phyloP scores from a whole-genome alignment of 2,888 invertebrate species.

The Pristionchus fissidentatus region DNA sequence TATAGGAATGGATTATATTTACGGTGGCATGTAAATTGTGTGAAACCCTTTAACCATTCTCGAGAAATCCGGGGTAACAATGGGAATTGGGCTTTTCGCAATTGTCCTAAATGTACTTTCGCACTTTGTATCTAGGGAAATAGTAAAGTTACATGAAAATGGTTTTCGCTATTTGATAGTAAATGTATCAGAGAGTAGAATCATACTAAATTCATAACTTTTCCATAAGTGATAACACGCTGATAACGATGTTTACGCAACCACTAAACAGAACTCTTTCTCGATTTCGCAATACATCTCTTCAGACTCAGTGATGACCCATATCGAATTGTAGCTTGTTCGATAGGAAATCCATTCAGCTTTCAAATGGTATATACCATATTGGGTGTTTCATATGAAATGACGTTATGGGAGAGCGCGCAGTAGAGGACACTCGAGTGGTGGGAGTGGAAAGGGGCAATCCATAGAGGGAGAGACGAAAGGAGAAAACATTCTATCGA shows the following conservation, averaged over 20 bases:
- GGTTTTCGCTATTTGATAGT: background rate
- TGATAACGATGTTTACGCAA: background rate
- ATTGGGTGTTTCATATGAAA: background rate
- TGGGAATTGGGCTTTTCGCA: background rate
- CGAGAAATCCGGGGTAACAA: background rate
- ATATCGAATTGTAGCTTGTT: background rate
- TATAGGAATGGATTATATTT: background rate
- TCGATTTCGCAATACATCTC: background rate
- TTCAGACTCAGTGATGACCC: background rate
- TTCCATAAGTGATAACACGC: background rate
- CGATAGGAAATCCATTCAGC: background rate
- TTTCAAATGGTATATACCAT: background rate
- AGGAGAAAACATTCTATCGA: background rate
- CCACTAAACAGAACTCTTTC: background rate
- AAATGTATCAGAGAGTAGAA: background rate
- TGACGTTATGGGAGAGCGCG: too few relatives aligned
- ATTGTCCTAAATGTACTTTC: background rate
- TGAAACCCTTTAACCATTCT: too few relatives aligned
- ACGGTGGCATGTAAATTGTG: too few relatives aligned
- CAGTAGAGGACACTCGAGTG: too few relatives aligned
- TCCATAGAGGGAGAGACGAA: background rate
- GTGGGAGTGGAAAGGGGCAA: background rate
- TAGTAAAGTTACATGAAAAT: background rate
- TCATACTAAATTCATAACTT: background rate
- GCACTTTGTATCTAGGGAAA: background rate